Evolutionary conservation across 2,797 vertebrate species (phyloP), one percentile per base, ranked within the genome.

Genomic region (Gobionotothen gibberifrons): DNA sequence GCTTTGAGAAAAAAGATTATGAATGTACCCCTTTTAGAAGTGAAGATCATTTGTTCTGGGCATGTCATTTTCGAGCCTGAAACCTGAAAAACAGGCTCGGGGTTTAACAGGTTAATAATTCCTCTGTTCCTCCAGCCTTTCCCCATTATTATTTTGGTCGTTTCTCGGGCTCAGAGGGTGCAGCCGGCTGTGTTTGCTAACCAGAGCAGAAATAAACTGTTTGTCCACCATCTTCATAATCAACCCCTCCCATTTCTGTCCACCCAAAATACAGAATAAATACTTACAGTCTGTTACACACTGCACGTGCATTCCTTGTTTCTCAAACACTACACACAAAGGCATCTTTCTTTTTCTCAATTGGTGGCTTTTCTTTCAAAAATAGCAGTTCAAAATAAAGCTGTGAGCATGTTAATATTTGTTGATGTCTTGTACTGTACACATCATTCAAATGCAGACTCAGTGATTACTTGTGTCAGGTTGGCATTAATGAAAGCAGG

Each of bases 181-280:
- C 71, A 40, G 69, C 62, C 67, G 72, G 81, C 76, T 81, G 76
- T 77, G 46, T 76, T 79, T 85, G 87, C 81, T 82, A 89, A 92
- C 74, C 87, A 91, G 90, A 90, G 86, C 90, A 91, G 84, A 91
- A 90, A 79, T 87, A 88, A 92, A 79, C 61, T 78, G 85, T 86
- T 85, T 71, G 57, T 42, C 32, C 52, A 21, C 21, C 15, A 7
- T 9, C 73, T 81, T 79, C 82, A 73, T 55, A 67, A 76, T 61
- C 60, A 69, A 16, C 61, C 66, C 55, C 46, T 57, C 55, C 65
- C 44, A 26, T 26, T 47, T 46, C 53, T 58, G 40, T 63, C 44
- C 57, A 46, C 46, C 51, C 26, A 32, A 69, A 46, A 69, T 43
- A 17, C 59, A 56, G 17, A 49, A 16, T 13, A 48, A 66, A 59